Evolutionary conservation across 2,113 vertebrate genomes (phyloP).

Genomic region (Gnathochromis pfefferi): DNA sequence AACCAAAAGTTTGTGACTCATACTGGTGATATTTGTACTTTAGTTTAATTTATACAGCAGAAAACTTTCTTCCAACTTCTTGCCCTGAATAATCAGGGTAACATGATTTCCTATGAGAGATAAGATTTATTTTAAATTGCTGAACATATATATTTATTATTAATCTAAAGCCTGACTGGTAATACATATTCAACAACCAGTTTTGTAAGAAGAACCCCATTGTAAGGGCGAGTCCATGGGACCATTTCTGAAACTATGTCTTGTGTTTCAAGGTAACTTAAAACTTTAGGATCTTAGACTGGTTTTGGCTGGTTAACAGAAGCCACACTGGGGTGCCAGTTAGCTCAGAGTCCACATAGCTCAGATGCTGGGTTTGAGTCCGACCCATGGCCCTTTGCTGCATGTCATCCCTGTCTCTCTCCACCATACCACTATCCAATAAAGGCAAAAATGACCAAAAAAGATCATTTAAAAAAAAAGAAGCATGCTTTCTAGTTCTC

Average conservation of each 20-base stretch:
- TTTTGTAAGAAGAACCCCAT: not conserved
- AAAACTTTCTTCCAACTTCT: not conserved
- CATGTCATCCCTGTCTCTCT: not conserved
- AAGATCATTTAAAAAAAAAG: not conserved
- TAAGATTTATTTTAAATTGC: not conserved
- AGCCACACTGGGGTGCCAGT: not conserved
- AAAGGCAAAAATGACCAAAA: not conserved
- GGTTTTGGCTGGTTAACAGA: not conserved
- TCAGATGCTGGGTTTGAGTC: not conserved
- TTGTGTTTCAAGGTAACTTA: not conserved
- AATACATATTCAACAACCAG: not conserved
- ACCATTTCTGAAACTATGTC: not conserved
- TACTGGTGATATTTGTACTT: not conserved
- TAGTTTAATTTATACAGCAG: not conserved
- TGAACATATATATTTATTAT: not conserved
- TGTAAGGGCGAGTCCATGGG: not conserved
- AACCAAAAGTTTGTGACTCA: not conserved
- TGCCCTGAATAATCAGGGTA: not conserved
- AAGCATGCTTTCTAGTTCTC: not conserved
- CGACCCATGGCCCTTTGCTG: not conserved
- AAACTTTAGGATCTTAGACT: not conserved
- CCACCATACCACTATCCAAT: not conserved
- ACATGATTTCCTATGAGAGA: not conserved
- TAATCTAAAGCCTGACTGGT: not conserved
- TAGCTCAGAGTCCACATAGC: not conserved